These are phyloP conservation scores for Catostomus latipinnis DNA, from an alignment of 2,797 vertebrate genomes.

Conservation along the genomic window DNA sequence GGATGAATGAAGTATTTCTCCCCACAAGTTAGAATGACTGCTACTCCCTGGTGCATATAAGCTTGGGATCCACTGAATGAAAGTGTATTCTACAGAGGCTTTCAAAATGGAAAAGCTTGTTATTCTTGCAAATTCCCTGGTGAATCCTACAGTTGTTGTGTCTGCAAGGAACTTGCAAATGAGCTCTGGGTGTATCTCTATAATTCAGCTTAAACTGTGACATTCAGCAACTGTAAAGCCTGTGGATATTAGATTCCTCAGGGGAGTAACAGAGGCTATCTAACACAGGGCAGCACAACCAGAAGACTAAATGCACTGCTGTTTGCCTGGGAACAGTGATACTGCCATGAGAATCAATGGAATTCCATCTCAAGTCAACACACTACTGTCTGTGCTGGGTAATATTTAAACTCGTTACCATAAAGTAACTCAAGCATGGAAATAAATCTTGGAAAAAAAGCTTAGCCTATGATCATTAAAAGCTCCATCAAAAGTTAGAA, in stretches of 20 bases:
- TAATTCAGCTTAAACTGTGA: conserved; percentile 22
- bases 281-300: background rate
- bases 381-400: background rate
- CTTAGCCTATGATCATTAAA: background rate
- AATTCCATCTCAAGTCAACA: conserved; percentile 16
- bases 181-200: conserved; percentile 2
- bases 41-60: background rate
- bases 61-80: background rate
- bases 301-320: background rate
- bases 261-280: background rate
- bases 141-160: conserved; percentile 43
- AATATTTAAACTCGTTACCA: background rate
- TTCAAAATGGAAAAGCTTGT: conserved; percentile 30
- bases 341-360: conserved; percentile 18
- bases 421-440: background rate
- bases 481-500: background rate
- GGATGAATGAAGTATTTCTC: background rate
- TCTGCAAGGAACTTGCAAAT: conserved; percentile 24
- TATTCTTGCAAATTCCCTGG: conserved; percentile 40
- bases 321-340: background rate
- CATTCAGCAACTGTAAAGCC: background rate
- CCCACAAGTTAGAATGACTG: too few relatives aligned
- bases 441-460: background rate
- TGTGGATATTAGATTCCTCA: conserved; percentile 1
- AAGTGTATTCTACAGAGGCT: conserved; percentile 1